Conservation (phyloP, 1,140 invertebrate species). For the Phocides pigmalion region DNA sequence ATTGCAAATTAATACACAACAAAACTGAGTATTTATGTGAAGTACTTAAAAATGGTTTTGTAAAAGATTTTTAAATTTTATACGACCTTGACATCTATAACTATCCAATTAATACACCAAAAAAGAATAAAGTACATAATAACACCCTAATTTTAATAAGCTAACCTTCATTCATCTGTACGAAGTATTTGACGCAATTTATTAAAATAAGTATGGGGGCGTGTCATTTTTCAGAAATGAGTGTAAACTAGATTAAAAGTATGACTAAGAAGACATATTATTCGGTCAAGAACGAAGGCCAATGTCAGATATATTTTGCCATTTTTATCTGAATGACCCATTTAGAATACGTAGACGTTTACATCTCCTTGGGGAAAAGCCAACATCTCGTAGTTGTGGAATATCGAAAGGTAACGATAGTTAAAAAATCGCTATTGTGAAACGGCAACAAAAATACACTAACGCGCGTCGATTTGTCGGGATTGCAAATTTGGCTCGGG, state of each 20-base stretch:
- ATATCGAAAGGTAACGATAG: conserved; percentile 35
- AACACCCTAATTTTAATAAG: background rate
- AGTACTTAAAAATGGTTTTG: too few relatives aligned
- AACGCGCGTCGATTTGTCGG: conserved; percentile 72
- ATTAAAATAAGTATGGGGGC: conserved; percentile 13
- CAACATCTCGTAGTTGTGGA: conserved; percentile 38
- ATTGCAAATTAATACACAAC: too few relatives aligned
- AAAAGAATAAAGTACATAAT: background rate
- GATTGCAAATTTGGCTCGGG: conserved; percentile 80
- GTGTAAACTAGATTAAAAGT: conserved; percentile 8
- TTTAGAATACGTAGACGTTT: conserved; percentile 31
- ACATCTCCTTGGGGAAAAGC: conserved; percentile 29
- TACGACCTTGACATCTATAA: too few relatives aligned
- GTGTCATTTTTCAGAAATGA: conserved; percentile 18
- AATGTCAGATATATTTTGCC: conserved; percentile 70
- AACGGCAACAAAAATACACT: conserved; percentile 76
- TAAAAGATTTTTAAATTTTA: too few relatives aligned
- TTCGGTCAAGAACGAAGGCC: conserved; percentile 70
- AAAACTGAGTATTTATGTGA: too few relatives aligned
- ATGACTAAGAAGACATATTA: conserved; percentile 32
- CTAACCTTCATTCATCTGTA: background rate
- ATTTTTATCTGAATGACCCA: conserved; percentile 42
- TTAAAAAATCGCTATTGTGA: conserved; percentile 68
- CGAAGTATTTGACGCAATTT: background rate
- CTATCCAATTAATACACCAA: too few relatives aligned